These are phyloP conservation scores for Mixornis gularis DNA, from an alignment of 2,113 vertebrate genomes.

Conservation along the genomic window DNA sequence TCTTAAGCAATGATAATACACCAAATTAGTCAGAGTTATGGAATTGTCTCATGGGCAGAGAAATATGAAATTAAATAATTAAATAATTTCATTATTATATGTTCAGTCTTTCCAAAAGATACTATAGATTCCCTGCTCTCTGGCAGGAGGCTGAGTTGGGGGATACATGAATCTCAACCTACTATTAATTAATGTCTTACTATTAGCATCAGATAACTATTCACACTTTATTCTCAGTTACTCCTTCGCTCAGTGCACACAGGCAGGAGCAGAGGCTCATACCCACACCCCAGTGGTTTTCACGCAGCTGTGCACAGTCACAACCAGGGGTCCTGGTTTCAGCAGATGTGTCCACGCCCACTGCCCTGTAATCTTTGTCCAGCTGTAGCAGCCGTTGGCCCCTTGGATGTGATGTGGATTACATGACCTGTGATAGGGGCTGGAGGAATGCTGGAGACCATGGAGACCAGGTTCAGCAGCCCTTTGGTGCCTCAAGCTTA, in stretches of 20 bases:
- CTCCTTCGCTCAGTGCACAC: neutral
- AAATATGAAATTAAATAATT: too few species aligned
- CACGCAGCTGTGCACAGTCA: neutral
- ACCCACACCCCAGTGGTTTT: neutral
- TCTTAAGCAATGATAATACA: neutral
- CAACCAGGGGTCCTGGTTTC: accelerated
- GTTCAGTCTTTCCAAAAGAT: neutral
- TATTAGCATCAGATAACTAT: neutral
- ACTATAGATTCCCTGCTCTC: neutral
- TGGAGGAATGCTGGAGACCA: neutral
- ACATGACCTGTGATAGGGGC: accelerated
- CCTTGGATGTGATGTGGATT: neutral
- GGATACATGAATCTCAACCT: neutral
- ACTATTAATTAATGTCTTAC: neutral
- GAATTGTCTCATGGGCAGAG: neutral
- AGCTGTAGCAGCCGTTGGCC: accelerated
- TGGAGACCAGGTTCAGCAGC: neutral
- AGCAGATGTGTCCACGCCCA: neutral
- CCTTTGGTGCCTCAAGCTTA: neutral
- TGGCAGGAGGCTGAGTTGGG: neutral
- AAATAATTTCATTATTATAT: neutral
- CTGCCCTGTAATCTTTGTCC: neutral
- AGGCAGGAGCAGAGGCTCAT: neutral
- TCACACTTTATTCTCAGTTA: neutral
- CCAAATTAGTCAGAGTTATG: neutral